Base-by-base conservation (phyloP, 2,113 vertebrate genomes). In the Theristicus caerulescens region DNA sequence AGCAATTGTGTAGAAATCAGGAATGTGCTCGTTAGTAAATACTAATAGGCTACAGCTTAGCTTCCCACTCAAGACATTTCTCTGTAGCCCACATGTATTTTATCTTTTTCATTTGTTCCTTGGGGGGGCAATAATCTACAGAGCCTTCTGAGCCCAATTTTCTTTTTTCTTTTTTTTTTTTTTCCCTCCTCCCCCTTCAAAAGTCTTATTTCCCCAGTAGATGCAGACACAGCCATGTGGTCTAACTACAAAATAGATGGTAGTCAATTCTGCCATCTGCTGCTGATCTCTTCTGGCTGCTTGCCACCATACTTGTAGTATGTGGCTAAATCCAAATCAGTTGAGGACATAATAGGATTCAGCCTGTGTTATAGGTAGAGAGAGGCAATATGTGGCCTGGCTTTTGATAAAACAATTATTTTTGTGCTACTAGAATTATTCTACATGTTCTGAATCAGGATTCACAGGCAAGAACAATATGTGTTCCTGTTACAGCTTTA, bases 251-350 rank as follows among this genome's bases (percentile, higher is more conserved):
- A 71, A 95, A 92, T 84, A 93, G 88, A 81, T 11, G 89, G 80
- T 70, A 94, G 88, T 88, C 44, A 96, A 76, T 94, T 90, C 92
- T 96, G 91, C 95, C 94, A 97, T 96, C 96, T 95, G 95, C 82
- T 84, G 94, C 70, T 95, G 76, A 89, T 95, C 65, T 67, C 59
- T 82, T 82, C 86, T 84, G 90, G 88, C 69, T 92, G 47, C 51
- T 88, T 91, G 55, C 93, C 95, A 90, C 16, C 8, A 11, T 74
- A 52, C 65, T 81, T 73, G 22, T 77, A 38, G 81, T 67, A 47
- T 64, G 51, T 82, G 32, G 36, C 70, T 88, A 74, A 93, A 83
- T 34, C 55, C 58, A 73, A 67, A 80, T 88, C 27, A 69, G 16
- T 49, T 88, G 67, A 86, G 36, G n/a, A 79, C 72, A 27, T 36